phyloP scores from a whole-genome alignment of 2,797 vertebrate species.

The Lepilemur ruficaudatus region DNA sequence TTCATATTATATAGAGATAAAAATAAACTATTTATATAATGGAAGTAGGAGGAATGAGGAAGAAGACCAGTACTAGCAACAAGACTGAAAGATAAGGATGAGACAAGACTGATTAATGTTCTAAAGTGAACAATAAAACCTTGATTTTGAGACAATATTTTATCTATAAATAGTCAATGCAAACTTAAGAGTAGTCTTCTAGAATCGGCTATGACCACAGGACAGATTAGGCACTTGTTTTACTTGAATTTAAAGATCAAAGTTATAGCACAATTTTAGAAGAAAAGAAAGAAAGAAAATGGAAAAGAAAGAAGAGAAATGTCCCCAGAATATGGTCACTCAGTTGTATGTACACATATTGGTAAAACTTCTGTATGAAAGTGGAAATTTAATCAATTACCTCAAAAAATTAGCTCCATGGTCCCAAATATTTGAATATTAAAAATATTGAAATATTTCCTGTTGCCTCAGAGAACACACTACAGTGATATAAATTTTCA shows the following conservation, averaged over 20 bases:
- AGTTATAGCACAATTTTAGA: background rate
- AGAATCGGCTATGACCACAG: background rate
- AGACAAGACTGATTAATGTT: background rate
- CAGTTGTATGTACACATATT: background rate
- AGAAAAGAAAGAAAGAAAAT: background rate
- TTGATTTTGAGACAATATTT: background rate
- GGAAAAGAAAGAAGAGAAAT: background rate
- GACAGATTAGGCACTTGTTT: background rate
- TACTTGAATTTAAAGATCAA: background rate
- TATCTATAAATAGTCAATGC: background rate
- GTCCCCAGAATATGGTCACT: background rate
- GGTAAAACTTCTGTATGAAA: background rate
- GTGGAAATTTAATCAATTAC: background rate
- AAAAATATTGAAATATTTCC: background rate
- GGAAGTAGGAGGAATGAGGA: background rate
- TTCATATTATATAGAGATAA: background rate
- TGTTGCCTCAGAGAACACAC: background rate
- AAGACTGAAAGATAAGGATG: background rate
- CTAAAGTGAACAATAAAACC: background rate
- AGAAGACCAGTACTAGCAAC: background rate
- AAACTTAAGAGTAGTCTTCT: background rate
- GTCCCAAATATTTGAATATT: background rate
- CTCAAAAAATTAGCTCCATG: background rate
- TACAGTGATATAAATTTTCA: background rate
- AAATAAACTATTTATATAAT: background rate